phyloP scores from a whole-genome alignment of 1,140 invertebrate species.

The Drosophila pachea region DNA sequence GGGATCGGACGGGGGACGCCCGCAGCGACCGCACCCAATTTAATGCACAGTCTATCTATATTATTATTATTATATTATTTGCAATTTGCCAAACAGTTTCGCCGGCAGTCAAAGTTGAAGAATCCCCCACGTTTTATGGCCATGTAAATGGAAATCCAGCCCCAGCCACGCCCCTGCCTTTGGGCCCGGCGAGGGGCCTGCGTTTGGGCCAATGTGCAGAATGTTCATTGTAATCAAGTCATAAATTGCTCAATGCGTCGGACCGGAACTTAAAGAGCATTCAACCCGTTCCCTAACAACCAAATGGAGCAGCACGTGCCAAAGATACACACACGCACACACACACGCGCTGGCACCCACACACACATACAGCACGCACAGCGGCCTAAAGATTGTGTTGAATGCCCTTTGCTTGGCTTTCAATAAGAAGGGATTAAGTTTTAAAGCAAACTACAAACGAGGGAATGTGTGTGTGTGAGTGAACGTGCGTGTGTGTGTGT shows the following conservation, averaged over 20 bases:
- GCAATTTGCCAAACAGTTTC: constrained; percentile 55
- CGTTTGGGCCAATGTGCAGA: constrained; percentile 6
- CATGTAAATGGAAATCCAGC: constrained; percentile 40
- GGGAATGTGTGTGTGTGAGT: constrained; percentile 1
- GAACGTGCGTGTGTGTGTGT: neutral
- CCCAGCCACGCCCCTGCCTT: neutral
- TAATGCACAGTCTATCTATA: constrained; percentile 32
- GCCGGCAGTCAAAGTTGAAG: constrained; percentile 16
- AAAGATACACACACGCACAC: constrained; percentile 11
- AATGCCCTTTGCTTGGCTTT: constrained; percentile 56
- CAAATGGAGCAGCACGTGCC: constrained; percentile 61
- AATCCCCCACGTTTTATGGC: constrained; percentile 40
- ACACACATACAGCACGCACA: constrained; percentile 3
- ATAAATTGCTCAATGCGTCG: constrained; percentile 66
- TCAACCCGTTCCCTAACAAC: constrained; percentile 57
- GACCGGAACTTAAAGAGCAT: constrained; percentile 54
- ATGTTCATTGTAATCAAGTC: constrained; percentile 71
- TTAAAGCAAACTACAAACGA: constrained; percentile 69
- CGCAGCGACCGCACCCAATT: constrained; percentile 11
- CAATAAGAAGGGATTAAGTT: constrained; percentile 73
- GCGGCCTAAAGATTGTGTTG: constrained; percentile 56
- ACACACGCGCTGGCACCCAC: constrained; percentile 17
- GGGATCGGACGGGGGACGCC: neutral
- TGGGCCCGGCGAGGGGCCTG: neutral
- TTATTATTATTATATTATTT: constrained; percentile 72